Conservation (phyloP, 1,140 invertebrate genomes). For the Diuraphis noxia region DNA sequence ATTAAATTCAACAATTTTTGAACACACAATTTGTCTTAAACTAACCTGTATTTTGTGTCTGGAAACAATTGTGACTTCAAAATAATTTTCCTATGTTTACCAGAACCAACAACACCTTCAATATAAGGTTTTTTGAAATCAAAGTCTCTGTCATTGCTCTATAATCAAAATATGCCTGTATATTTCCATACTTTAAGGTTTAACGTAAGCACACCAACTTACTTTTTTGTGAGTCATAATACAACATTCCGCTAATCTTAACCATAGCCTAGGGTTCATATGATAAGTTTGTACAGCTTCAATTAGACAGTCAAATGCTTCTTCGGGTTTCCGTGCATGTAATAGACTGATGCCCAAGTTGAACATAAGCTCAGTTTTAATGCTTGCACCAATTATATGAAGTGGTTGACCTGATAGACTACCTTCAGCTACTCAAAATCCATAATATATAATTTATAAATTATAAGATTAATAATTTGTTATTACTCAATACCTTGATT, state of each 20-base stretch:
- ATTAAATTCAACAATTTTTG: neutral
- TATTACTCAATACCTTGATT: constrained; percentile 59
- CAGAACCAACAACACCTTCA: constrained; percentile 68
- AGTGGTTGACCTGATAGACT: constrained; percentile 64
- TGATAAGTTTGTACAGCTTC: constrained; percentile 83
- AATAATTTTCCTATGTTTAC: constrained; percentile 70
- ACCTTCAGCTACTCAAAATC: constrained; percentile 59
- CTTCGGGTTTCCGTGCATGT: constrained; percentile 75
- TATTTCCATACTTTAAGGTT: neutral
- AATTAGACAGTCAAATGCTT: constrained; percentile 91
- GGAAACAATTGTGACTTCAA: constrained; percentile 65
- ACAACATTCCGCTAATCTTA: constrained; percentile 91
- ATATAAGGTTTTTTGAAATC: constrained; percentile 68
- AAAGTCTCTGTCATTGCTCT: constrained; percentile 72
- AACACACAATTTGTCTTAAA: neutral
- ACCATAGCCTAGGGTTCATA: constrained; percentile 87
- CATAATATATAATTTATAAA: neutral
- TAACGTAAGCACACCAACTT: constrained; percentile 56
- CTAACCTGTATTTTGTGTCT: constrained; percentile 64
- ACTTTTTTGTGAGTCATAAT: constrained; percentile 73
- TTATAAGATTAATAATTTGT: neutral
- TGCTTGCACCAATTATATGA: constrained; percentile 66
- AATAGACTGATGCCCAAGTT: constrained; percentile 88
- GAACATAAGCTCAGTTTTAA: constrained; percentile 82
- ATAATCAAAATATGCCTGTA: constrained; percentile 58